Conservation (phyloP, 2,113 vertebrate genomes). For the Ondatra zibethicus region DNA sequence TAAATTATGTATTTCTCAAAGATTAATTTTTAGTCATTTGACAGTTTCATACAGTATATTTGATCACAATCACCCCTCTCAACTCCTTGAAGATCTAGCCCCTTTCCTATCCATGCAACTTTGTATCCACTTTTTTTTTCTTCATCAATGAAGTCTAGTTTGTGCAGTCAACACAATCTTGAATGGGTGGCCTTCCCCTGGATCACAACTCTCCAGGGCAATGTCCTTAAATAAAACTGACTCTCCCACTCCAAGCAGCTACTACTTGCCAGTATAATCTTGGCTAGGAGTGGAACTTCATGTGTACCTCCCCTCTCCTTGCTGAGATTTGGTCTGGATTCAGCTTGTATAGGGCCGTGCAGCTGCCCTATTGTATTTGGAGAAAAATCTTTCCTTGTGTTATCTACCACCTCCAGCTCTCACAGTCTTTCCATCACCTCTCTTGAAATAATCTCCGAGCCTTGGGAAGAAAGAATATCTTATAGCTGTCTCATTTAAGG, state of each 20-base stretch:
- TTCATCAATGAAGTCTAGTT: neutral
- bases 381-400: neutral
- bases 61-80: neutral
- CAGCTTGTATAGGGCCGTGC: neutral
- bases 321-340: neutral
- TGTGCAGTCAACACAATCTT: neutral
- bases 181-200: neutral
- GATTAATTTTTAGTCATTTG: no score
- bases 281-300: neutral
- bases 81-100: neutral
- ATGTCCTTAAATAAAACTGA: neutral
- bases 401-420: neutral
- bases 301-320: neutral
- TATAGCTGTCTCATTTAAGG: neutral
- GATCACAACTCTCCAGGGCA: neutral
- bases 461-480: neutral
- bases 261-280: neutral
- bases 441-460: neutral
- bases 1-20: neutral
- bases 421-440: neutral
- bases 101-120: neutral
- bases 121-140: neutral
- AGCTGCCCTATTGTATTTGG: neutral
- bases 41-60: neutral
- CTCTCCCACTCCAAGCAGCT: neutral